A percentile compares a stretch with the other conserved stretches of the same genome.
phyloP scores from a whole-genome alignment of 2,113 vertebrate species.

The Etheostoma cragini region DNA sequence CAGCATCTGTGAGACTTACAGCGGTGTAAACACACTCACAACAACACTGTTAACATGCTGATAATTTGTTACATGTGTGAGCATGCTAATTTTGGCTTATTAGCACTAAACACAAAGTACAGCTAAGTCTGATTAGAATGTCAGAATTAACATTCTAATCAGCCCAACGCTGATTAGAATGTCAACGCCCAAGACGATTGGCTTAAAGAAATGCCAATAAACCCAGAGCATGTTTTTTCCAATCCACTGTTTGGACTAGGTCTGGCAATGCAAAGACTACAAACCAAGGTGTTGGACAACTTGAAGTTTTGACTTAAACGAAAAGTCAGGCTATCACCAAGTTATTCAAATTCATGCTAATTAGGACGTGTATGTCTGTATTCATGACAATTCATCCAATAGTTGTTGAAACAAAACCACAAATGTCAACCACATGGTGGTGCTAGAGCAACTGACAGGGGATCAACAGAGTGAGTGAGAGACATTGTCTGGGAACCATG shows the following conservation, averaged over 20 bases:
- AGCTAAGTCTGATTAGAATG: background rate
- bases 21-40: background rate
- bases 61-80: background rate
- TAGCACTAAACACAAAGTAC: background rate
- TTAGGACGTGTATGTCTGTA: background rate
- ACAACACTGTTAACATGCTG: background rate
- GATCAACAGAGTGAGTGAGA: too few species aligned
- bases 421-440: background rate
- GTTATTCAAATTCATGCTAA: background rate
- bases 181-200: too few species aligned
- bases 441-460: background rate
- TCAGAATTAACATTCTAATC: too few species aligned
- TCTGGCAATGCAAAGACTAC: too few species aligned
- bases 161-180: background rate
- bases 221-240: too few species aligned
- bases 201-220: too few species aligned
- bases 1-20: background rate
- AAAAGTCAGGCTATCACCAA: too few species aligned
- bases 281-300: too few species aligned
- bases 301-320: too few species aligned
- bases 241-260: too few species aligned
- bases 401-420: background rate
- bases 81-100: background rate
- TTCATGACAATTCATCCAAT: background rate
- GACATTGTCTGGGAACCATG: background rate